Evolutionary conservation across 2,113 vertebrate species (phyloP).

Genomic region (Tragulus kanchil): DNA sequence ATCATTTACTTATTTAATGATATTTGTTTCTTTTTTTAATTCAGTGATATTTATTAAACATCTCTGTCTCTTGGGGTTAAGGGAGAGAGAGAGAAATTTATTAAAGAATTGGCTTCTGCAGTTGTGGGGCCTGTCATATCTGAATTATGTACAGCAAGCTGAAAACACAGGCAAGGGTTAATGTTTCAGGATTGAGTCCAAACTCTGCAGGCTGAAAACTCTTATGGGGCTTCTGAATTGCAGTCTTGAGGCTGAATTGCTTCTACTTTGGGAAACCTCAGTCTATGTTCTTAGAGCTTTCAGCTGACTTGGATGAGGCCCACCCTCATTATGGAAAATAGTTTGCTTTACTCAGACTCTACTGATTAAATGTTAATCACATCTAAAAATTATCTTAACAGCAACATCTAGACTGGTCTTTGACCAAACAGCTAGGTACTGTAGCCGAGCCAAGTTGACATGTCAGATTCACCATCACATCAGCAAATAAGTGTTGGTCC

Average conservation of each 20-base stretch:
- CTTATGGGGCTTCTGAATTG: not conserved
- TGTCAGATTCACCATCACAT: not conserved
- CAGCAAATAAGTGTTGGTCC: not conserved
- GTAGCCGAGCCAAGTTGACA: too few species aligned
- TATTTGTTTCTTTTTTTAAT: not conserved
- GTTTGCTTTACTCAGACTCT: not conserved
- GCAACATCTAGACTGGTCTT: not conserved
- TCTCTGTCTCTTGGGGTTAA: not conserved
- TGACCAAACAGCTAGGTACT: not conserved
- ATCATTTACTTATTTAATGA: not conserved
- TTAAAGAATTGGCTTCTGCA: not conserved
- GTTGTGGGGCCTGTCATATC: not conserved
- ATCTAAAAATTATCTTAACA: not conserved
- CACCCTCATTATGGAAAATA: not conserved
- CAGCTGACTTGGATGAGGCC: not conserved
- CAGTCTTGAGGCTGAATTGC: not conserved
- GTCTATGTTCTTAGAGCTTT: not conserved
- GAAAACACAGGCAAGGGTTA: not conserved
- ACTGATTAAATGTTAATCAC: not conserved
- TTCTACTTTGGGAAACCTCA: not conserved
- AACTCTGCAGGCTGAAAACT: not conserved
- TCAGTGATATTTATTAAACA: not conserved
- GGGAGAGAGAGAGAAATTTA: not conserved
- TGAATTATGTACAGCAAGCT: not conserved
- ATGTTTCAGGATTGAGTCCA: not conserved